These are phyloP conservation scores for Melanitta fusca DNA, from an alignment of 2,797 vertebrate genomes.

Conservation along the genomic window DNA sequence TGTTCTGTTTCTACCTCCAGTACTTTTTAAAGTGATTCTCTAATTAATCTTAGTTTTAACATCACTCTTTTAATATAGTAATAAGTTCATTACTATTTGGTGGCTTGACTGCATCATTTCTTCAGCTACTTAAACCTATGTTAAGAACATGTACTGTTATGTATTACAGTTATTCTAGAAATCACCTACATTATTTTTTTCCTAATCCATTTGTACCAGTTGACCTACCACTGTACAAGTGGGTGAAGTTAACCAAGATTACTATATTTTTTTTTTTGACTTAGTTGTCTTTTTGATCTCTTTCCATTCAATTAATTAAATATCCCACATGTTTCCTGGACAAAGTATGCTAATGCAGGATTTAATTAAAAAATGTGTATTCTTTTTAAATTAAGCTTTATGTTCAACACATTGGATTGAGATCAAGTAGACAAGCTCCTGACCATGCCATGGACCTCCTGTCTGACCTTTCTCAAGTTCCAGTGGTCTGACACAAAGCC, in stretches of 20 bases:
- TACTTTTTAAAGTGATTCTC: not conserved
- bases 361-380: not conserved
- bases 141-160: not conserved
- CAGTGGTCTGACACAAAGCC: not conserved
- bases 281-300: not conserved
- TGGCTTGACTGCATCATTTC: not conserved
- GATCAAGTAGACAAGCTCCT: not conserved
- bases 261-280: not conserved
- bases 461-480: not conserved
- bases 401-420: not conserved
- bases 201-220: not conserved
- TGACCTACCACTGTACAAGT: not conserved
- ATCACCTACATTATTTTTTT: not conserved
- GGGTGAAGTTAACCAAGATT: not conserved
- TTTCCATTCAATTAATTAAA: not conserved
- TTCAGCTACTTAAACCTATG: not conserved
- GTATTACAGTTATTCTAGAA: not conserved
- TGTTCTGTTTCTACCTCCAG: not conserved
- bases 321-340: not conserved
- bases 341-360: not conserved
- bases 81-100: not conserved
- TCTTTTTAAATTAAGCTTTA: not conserved
- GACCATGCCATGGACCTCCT: not conserved
- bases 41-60: not conserved
- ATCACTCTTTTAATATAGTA: accelerated